phyloP scores from a whole-genome alignment of 2,113 vertebrate species.

The Pelecanus crispus region DNA sequence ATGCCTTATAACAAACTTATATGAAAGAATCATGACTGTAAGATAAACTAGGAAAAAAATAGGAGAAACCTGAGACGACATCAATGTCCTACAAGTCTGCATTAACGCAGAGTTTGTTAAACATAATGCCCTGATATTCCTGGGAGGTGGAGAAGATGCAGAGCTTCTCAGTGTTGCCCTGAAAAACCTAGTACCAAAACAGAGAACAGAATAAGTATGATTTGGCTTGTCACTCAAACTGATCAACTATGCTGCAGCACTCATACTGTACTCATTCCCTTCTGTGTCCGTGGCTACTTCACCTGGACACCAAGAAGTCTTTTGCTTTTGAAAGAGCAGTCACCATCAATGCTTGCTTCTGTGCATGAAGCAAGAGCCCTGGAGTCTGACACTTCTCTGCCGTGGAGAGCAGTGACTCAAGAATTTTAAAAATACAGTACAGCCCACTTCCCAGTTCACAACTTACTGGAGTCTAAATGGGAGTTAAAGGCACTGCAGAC shows the following conservation, averaged over 20 bases:
- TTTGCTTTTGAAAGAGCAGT: background rate
- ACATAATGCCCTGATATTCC: background rate
- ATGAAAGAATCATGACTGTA: background rate
- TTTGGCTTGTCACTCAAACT: background rate
- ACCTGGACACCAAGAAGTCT: background rate
- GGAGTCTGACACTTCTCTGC: constrained; percentile 38
- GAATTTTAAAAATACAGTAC: constrained; percentile 31
- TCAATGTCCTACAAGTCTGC: background rate
- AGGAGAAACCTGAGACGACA: background rate
- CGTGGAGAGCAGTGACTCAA: constrained; percentile 2
- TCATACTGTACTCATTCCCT: background rate
- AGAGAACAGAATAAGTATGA: background rate
- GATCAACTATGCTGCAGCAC: background rate
- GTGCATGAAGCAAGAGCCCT: background rate
- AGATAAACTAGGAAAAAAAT: background rate
- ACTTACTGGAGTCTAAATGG: background rate
- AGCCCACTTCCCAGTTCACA: constrained; percentile 12
- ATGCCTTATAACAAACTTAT: background rate
- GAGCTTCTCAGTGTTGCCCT: background rate
- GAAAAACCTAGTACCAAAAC: background rate
- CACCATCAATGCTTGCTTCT: background rate
- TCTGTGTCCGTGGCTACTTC: background rate
- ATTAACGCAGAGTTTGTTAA: background rate
- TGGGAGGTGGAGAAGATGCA: background rate
- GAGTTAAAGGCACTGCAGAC: background rate